These are phyloP conservation scores for Sphaeramia orbicularis DNA, from an alignment of 2,797 vertebrate species.

Conservation along the genomic window DNA sequence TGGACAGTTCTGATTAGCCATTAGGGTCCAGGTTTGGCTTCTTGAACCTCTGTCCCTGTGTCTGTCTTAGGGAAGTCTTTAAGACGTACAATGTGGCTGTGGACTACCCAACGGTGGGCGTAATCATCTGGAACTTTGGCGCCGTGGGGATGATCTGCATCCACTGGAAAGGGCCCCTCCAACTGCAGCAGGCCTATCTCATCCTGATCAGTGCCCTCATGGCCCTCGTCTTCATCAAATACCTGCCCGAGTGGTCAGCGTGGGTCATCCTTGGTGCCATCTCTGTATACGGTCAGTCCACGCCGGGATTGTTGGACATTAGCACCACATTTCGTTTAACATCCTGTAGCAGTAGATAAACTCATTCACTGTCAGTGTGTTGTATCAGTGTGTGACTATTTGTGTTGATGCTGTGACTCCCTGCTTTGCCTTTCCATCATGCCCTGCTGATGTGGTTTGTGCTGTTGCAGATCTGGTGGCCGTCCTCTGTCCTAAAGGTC, in stretches of 20 bases:
- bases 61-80: conserved; percentile 91
- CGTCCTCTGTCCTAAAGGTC: conserved; percentile 97
- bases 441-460: neutral
- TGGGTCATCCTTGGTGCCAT: conserved; percentile 99
- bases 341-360: no score
- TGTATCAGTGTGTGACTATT: no score
- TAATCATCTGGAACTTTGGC: conserved; percentile 98
- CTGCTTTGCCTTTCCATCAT: neutral
- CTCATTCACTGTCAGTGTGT: no score
- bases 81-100: conserved; percentile 98
- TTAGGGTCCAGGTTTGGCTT: no score
- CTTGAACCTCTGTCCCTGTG: neutral
- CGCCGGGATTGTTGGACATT: no score
- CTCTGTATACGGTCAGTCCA: conserved; percentile 94
- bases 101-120: conserved; percentile 93
- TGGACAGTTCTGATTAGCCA: neutral
- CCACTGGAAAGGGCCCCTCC: conserved; percentile 97
- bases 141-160: conserved; percentile 99
- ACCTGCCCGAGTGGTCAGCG: conserved; percentile 98
- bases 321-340: no score
- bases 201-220: conserved; percentile 99
- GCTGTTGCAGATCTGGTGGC: conserved; percentile 91
- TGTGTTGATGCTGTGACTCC: no score
- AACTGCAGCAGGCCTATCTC: conserved; percentile 98
- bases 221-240: conserved; percentile 99